Evolutionary conservation across 2,888 invertebrate genomes (phyloP).

Genomic region (Exocentrus adspersus): DNA sequence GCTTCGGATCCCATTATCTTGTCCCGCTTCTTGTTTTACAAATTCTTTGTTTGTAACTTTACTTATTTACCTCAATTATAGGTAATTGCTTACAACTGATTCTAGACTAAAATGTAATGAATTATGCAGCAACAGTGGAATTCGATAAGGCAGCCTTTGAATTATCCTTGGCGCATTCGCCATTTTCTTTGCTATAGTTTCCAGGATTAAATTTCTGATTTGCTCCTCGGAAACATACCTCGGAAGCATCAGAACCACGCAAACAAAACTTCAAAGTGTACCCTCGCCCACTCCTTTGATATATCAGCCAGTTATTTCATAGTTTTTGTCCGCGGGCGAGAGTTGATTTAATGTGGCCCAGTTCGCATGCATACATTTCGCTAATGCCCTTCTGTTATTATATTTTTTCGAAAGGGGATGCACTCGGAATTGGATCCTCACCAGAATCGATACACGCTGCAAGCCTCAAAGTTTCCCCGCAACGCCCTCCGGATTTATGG

Average conservation of each 20-base stretch:
- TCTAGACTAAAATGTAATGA: no score
- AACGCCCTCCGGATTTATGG: not conserved
- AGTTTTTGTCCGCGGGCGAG: not conserved
- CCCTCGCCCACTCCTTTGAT: not conserved
- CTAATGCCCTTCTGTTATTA: not conserved
- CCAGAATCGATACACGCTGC: not conserved
- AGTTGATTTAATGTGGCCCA: not conserved
- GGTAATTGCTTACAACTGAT: no score
- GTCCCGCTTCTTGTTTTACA: conserved; percentile 14
- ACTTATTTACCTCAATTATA: conserved; percentile 3
- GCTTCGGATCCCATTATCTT: conserved; percentile 16
- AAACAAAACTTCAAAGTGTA: no score
- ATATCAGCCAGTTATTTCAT: not conserved
- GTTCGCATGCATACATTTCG: not conserved
- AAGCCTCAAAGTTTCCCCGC: not conserved
- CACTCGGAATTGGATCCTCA: not conserved
- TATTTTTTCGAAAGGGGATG: not conserved
- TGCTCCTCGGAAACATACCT: no score
- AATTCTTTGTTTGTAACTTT: not conserved
- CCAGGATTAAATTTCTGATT: no score
- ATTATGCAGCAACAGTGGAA: no score
- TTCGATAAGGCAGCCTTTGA: no score
- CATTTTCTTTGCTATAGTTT: no score
- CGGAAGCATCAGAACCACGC: no score
- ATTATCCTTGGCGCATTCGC: not conserved